Evolutionary conservation across 1,140 invertebrate species (phyloP), one percentile per base, ranked within the genome.

Genomic region (Procambarus clarkii): DNA sequence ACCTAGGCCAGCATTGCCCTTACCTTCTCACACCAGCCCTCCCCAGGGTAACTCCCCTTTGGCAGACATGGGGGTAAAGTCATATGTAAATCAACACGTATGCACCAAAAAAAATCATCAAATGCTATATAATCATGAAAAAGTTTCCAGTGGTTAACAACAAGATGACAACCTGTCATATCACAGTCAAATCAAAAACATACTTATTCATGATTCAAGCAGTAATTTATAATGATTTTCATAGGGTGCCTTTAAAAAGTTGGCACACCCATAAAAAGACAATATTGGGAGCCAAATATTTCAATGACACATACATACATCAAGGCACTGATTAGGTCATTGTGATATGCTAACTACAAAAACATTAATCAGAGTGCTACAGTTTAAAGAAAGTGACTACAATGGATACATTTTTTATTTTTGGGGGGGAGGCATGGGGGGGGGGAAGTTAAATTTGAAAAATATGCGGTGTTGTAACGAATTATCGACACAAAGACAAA

Each of bases 21-120:
- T 92, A 93, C 92, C 92, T 93, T 93, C 89, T 93, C 71, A 48
- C 92, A 93, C 92, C 92, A 93, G 83, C 91, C 92, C 88, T 93
- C 92, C 79, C 91, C 92, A 83, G 90, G 92, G 87, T 44, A 58
- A 80, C 82, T 91, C 76, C 91, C 92, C 92, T 93, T 91, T 86
- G 88, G 74, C 85, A 83, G 81, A 88, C 88, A 92, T 91, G 89
- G 89, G 89, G 89, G 82, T 79, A 91, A 85, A 91, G 82, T 77
- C 58, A 64, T 69, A 60, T 58, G 74, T 86, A 91, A 85, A 91
- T 91, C 58, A 91, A 89, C 44, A 71, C 48, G 44, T 64, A 69
- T 50, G n/a, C 24, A 71, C 64, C 60, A 84, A 64, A 60, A 87
- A 79, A 78, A 71, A 86, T 11, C 69, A 86, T 76, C 45, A 86